Evolutionary conservation across 2,113 vertebrate species (phyloP).

Genomic region (Myotis brandtii): DNA sequence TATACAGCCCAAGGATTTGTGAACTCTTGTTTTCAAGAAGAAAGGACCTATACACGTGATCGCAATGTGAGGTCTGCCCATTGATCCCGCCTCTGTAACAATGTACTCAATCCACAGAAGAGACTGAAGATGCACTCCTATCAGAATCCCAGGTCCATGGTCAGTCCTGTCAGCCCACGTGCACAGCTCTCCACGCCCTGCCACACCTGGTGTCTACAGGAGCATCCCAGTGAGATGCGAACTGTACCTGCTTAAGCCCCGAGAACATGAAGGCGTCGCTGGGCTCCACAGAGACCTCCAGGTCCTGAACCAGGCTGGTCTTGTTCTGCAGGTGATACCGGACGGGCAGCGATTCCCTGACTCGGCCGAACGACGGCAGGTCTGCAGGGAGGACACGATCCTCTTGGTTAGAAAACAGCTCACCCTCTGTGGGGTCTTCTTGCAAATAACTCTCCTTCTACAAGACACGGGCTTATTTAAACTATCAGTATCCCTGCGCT

Average conservation of each 20-base stretch:
- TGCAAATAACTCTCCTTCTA: background rate
- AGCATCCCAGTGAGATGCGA: background rate
- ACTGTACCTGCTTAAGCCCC: constrained; percentile 97
- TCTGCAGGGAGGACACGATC: constrained; percentile 84
- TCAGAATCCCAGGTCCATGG: background rate
- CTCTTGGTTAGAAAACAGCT: background rate
- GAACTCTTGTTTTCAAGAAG: background rate
- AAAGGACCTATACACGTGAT: background rate
- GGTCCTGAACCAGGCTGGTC: constrained; percentile 94
- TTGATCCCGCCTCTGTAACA: background rate
- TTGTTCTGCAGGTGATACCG: constrained; percentile 96
- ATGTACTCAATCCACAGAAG: background rate
- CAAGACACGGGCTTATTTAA: background rate
- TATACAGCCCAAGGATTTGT: background rate
- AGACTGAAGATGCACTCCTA: background rate
- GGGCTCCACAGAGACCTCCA: constrained; percentile 96
- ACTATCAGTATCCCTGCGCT: background rate
- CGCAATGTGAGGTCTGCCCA: background rate
- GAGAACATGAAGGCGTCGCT: constrained; percentile 99
- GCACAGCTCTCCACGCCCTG: background rate
- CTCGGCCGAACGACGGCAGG: constrained; percentile 95
- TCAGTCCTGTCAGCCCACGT: background rate
- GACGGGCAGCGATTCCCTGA: constrained; percentile 95
- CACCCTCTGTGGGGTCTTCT: background rate
- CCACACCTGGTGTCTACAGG: background rate